Conservation (phyloP, 1,140 invertebrate genomes). For the Drosophila ohnishii region DNA sequence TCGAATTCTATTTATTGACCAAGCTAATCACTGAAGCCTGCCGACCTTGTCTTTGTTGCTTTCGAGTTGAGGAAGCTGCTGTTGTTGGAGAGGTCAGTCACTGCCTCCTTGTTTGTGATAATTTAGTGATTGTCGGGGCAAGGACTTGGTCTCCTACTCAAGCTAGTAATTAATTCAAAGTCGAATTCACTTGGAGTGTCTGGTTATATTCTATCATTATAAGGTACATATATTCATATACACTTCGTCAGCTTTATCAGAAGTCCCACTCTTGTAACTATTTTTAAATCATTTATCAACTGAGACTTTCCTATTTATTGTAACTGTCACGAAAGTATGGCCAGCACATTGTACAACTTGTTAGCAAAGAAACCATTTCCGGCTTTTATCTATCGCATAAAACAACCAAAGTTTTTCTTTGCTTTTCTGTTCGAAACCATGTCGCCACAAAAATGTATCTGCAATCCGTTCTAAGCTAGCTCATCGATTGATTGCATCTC, state of each 20-base stretch:
- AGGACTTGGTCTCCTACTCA: background rate
- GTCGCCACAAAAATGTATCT: slow-evolving; percentile 21
- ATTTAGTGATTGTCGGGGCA: slow-evolving; percentile 23
- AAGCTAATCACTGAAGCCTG: slow-evolving; percentile 48
- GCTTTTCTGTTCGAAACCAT: background rate
- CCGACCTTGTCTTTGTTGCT: slow-evolving; percentile 6
- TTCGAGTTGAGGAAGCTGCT: background rate
- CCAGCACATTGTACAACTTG: background rate
- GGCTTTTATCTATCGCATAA: slow-evolving; percentile 7
- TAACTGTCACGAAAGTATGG: background rate
- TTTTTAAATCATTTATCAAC: background rate
- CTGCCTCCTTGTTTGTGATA: slow-evolving; percentile 13
- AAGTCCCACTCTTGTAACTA: too few relatives aligned
- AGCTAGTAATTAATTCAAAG: background rate
- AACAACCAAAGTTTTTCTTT: background rate
- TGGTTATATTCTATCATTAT: too few relatives aligned
- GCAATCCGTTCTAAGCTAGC: slow-evolving; percentile 13
- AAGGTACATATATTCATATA: background rate
- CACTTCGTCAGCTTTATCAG: background rate
- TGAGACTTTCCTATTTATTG: background rate
- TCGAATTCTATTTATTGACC: slow-evolving; percentile 62
- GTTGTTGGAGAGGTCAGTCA: background rate
- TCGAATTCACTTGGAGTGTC: background rate
- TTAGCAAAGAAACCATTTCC: slow-evolving; percentile 8
- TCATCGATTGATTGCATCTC: slow-evolving; percentile 17